Base-by-base conservation (phyloP, 2,797 vertebrate genomes). In the Pseudotriccus pelzelni region DNA sequence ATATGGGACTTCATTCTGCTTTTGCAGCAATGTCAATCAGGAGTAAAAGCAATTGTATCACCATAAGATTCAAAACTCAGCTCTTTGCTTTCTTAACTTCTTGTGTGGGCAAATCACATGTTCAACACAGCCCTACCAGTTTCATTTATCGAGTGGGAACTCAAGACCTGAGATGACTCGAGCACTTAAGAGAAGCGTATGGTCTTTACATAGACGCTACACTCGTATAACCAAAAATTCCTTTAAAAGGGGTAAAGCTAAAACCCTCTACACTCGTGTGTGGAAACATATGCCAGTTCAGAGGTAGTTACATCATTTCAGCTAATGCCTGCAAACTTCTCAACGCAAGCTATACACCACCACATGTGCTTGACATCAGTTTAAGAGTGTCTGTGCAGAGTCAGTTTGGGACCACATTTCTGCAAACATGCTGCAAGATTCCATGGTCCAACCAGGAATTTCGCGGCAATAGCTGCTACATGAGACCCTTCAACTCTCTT, bases 41-140 rank as follows among this genome's bases (percentile, higher is more conserved):
- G 13, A 93, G 23, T 30, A 88, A 91, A 91, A 36, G 66, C 59
- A 94, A 90, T 84, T 91, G 79, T 76, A 78, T 52, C 69, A 79
- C 37, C 52, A 41, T 4, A 8, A 94, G 34, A 83, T 60, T 87
- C 4, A 70, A 85, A 93, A 92, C 67, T 56, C 60, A 64, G 52
- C 64, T 89, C 87, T 87, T 77, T 64, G 39, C 36, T 89, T 89
- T 92, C 91, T 87, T 80, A 76, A 59, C 37, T 67, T 49, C 55
- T 67, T 64, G 67, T 92, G 82, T 43, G 49, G 68, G 60, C n/a
- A 92, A 79, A 85, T 81, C 60, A 56, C 68, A 87, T n/a, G 56
- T 64, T 70, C 62, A 77, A 80, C 41, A 89, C 84, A 91, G 78
- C 25, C 50, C 32, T 56, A 67, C 20, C 30, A 25, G 41, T 56